Percentiles rank a stretch among this genome's conserved stretches.
phyloP scores from a whole-genome alignment of 2,797 vertebrate genomes.

The Aplochiton taeniatus region DNA sequence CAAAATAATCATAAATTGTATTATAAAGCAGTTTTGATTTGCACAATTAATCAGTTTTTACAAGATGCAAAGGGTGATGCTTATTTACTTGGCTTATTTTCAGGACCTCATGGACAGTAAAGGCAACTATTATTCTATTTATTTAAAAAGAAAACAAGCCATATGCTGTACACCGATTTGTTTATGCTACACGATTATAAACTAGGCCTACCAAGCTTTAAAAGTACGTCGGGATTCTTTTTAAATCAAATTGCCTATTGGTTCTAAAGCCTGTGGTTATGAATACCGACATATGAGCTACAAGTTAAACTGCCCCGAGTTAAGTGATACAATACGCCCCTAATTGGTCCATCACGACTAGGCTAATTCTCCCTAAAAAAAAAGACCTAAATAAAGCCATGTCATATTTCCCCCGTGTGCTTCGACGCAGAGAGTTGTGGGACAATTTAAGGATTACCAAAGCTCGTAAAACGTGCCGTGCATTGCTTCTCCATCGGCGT shows the following conservation, averaged over 20 bases:
- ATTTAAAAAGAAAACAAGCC: conserved; percentile 36
- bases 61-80: conserved; percentile 29
- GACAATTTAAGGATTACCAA: conserved; percentile 47
- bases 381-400: conserved; percentile 61
- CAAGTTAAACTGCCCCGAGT: conserved; percentile 65
- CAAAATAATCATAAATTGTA: conserved; percentile 35
- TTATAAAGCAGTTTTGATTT: conserved; percentile 5
- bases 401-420: conserved; percentile 39
- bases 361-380: conserved; percentile 61
- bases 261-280: conserved; percentile 43
- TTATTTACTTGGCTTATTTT: conserved; percentile 40
- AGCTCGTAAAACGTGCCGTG: conserved; percentile 49
- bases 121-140: conserved; percentile 33
- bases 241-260: conserved; percentile 60
- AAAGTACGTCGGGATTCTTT: conserved; percentile 49
- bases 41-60: too few species aligned
- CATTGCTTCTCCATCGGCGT: conserved; percentile 47
- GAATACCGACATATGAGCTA: conserved; percentile 62
- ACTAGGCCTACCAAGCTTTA: conserved; percentile 20
- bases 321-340: conserved; percentile 59
- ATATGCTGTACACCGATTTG: too few species aligned
- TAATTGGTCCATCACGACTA: conserved; percentile 72
- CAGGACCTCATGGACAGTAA: conserved; percentile 37
- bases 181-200: conserved; percentile 37
- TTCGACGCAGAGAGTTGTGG: conserved; percentile 43